Conservation (phyloP, 2,113 vertebrate genomes). For the Pachyramphus minor region DNA sequence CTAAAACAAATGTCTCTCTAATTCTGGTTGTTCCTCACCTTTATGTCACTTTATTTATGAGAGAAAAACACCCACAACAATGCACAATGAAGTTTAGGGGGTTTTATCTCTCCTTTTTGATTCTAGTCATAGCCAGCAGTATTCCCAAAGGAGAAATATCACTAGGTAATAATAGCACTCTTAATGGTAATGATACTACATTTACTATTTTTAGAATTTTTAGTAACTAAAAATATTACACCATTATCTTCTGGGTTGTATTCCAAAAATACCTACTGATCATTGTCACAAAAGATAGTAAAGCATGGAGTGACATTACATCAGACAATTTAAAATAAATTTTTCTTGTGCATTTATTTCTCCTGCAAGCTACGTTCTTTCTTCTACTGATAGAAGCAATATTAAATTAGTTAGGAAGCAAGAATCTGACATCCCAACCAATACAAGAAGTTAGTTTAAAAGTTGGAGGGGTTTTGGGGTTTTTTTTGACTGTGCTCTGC, state of each 20-base stretch:
- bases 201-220: background rate
- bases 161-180: background rate
- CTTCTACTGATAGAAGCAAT: background rate
- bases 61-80: background rate
- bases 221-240: background rate
- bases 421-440: background rate
- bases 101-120: background rate
- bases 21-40: background rate
- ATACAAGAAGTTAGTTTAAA: background rate
- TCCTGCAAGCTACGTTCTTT: background rate
- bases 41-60: background rate
- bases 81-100: background rate
- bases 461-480: too few species aligned
- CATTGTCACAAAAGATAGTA: background rate
- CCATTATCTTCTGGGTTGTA: background rate
- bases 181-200: background rate
- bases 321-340: background rate
- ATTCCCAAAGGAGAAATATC: background rate
- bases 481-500: background rate
- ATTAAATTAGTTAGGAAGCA: background rate
- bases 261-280: background rate
- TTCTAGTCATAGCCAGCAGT: background rate
- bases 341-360: background rate
- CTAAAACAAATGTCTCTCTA: background rate
- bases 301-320: background rate